Evolutionary conservation across 2,113 vertebrate species (phyloP).

Genomic region (Guaruba guarouba): DNA sequence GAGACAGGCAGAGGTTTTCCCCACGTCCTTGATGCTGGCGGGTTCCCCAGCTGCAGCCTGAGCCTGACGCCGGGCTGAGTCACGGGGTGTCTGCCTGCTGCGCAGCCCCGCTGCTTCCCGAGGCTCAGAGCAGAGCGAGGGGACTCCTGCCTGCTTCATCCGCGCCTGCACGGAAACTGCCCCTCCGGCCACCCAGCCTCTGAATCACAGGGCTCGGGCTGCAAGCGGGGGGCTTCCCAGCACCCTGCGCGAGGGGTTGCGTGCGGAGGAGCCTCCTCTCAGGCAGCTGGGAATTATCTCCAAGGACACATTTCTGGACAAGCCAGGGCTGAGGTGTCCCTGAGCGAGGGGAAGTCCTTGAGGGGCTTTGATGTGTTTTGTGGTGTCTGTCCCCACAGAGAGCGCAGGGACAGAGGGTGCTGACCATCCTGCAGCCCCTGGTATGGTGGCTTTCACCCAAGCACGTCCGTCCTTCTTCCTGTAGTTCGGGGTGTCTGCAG

Average conservation of each 20-base stretch:
- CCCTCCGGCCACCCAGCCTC: background rate
- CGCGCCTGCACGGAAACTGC: background rate
- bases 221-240: background rate
- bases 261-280: background rate
- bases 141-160: background rate
- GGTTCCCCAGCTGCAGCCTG: background rate
- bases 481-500: background rate
- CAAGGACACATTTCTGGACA: background rate
- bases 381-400: background rate
- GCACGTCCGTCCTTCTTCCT: background rate
- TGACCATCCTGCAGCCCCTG: background rate
- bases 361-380: background rate
- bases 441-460: background rate
- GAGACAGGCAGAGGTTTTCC: constrained; percentile 11
- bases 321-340: background rate
- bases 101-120: background rate
- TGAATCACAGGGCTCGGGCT: constrained; percentile 1
- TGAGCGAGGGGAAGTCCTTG: background rate
- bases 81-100: background rate
- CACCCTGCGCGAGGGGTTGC: background rate
- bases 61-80: background rate
- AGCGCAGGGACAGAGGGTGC: background rate
- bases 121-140: background rate
- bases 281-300: background rate
- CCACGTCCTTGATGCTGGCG: background rate